Evolutionary conservation across 2,888 invertebrate species (phyloP).

Genomic region (Drosophila subquinaria): DNA sequence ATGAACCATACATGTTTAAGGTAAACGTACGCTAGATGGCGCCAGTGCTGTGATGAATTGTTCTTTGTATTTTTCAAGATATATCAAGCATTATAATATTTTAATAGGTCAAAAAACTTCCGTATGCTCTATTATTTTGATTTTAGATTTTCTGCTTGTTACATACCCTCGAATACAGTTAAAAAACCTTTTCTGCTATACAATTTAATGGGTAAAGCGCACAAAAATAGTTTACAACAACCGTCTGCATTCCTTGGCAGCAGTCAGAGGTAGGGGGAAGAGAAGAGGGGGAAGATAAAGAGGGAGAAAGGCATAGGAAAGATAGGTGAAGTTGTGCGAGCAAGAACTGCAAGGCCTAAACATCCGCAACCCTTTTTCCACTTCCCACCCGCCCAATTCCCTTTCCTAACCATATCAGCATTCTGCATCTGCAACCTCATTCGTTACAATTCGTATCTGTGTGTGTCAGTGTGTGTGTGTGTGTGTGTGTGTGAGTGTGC

Average conservation of each 20-base stretch:
- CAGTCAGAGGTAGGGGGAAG: not conserved
- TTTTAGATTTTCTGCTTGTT: not conserved
- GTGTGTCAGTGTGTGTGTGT: not conserved
- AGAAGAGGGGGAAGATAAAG: not conserved
- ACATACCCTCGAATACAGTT: not conserved
- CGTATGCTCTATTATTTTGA: not conserved
- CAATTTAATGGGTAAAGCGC: conserved; percentile 1
- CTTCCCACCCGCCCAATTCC: not conserved
- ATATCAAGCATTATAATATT: not conserved
- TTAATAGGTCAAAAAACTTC: not conserved
- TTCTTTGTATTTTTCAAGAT: not conserved
- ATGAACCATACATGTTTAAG: too few species aligned
- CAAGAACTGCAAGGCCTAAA: not conserved
- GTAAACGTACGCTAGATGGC: not conserved
- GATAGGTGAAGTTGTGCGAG: not conserved
- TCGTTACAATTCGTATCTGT: conserved; percentile 7
- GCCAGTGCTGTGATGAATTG: not conserved
- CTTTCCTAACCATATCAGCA: not conserved
- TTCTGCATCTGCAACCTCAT: conserved; percentile 12
- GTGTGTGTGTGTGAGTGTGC: conserved; percentile 29
- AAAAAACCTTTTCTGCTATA: not conserved
- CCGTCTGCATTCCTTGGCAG: not conserved
- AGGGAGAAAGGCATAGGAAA: not conserved
- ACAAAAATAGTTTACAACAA: conserved; percentile 12
- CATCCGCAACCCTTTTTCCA: not conserved